A percentile compares a stretch with the other conserved stretches of the same genome.
These are phyloP conservation scores for Forbesichthys papilliferus DNA, from an alignment of 2,113 vertebrate species.

Conservation along the genomic window DNA sequence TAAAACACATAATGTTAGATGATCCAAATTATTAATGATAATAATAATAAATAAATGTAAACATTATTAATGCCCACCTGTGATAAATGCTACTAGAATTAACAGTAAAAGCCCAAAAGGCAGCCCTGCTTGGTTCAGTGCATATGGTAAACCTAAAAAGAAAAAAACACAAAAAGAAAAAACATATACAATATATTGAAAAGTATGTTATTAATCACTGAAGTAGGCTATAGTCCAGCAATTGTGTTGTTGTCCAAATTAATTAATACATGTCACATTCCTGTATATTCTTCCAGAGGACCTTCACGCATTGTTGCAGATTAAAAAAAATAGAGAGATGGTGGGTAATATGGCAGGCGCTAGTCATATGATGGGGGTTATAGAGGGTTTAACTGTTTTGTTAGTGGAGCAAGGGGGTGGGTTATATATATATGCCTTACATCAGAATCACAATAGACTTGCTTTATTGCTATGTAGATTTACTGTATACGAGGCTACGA, in stretches of 20 bases:
- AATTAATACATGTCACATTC: neutral
- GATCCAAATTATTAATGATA: constrained; percentile 52
- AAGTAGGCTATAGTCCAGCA: too few relatives aligned
- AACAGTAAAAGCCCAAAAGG: constrained; percentile 89
- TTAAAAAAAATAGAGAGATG: constrained; percentile 24
- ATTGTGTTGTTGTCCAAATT: neutral
- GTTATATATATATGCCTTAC: too few relatives aligned
- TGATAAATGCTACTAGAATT: constrained; percentile 83
- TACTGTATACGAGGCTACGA: too few relatives aligned
- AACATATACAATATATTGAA: neutral
- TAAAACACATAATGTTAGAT: constrained; percentile 6
- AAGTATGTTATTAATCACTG: neutral
- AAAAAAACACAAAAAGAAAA: neutral
- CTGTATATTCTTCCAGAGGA: neutral
- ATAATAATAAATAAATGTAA: constrained; percentile 1
- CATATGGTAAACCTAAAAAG: constrained; percentile 88
- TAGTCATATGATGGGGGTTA: constrained; percentile 64
- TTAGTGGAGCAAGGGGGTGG: constrained; percentile 1
- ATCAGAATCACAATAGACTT: too few relatives aligned
- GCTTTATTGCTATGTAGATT: too few relatives aligned
- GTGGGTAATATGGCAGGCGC: constrained; percentile 40
- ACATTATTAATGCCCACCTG: constrained; percentile 73
- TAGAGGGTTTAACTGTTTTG: constrained; percentile 8
- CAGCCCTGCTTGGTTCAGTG: constrained; percentile 92
- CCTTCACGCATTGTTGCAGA: constrained; percentile 2